Conservation (phyloP, 2,113 vertebrate genomes). For the Xerus inauris region DNA sequence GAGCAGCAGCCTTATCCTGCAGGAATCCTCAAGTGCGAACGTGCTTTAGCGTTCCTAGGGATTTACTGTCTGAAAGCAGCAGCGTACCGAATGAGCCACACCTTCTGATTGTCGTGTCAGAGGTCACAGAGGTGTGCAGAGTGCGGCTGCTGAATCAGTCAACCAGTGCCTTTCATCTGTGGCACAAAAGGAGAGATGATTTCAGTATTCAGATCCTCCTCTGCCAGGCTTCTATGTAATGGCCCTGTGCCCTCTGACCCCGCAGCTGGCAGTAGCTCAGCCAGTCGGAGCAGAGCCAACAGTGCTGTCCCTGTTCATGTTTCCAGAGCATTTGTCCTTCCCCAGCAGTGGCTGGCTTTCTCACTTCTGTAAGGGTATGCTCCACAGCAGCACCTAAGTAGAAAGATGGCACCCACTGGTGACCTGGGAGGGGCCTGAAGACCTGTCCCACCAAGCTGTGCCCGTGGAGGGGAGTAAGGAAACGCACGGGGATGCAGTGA, state of each 20-base stretch:
- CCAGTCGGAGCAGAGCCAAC: neutral
- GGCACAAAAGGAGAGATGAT: neutral
- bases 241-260: constrained; percentile 30
- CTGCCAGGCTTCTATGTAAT: neutral
- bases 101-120: neutral
- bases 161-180: neutral
- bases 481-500: neutral
- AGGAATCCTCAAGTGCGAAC: constrained; percentile 33
- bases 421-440: fast-evolving
- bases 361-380: fast-evolving
- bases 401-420: fast-evolving
- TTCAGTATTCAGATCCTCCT: constrained; percentile 7
- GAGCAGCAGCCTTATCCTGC: neutral
- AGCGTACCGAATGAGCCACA: neutral
- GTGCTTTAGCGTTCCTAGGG: constrained; percentile 52
- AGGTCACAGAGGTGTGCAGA: neutral
- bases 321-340: neutral
- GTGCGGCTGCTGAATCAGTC: neutral
- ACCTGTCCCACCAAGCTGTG: neutral
- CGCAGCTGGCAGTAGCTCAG: neutral
- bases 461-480: neutral
- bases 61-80: neutral
- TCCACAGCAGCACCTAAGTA: too few relatives aligned
- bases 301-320: neutral
- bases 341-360: neutral